Evolutionary conservation across 1,140 invertebrate genomes (phyloP), one percentile per base, ranked within the genome.

Genomic region (Drosophila subobscura): DNA sequence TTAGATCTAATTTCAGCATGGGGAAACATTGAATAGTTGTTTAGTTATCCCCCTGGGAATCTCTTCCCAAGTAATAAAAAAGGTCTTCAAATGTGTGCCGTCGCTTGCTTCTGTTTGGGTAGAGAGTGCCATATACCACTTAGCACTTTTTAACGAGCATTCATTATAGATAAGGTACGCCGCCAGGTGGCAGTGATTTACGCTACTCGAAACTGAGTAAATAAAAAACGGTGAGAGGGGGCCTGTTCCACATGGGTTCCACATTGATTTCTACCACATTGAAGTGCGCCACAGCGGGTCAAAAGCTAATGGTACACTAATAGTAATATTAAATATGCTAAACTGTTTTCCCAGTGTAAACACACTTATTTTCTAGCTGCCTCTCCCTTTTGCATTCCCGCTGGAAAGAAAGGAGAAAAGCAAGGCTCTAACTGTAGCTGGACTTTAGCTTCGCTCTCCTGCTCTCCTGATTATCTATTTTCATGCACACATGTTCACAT

Each of bases 401-500:
- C 22, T 12, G 27, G 14, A 37, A 37, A 29, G 14, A 10, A 52
- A 6, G 50, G 5, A 40, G 14, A 14, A 1, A 5, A 1, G 41
- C n/a, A 55, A 16, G 41, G 33, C 20, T 22, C 42, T 29, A 5
- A 33, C 8, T 33, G 3, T 33, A 37, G 12, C 57, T 29, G 54
- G 60, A 56, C 29, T 46, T 63, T 64, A 37, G 25, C 25, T 27
- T 5, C 5, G 25, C 5, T 27, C 25, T 64, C 42, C 23, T 52
- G 47, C 46, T 67, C 46, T 64, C 22, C 46, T 68, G 49, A 54
- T 65, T 68, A 66, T 68, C 60, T 45, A 22, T 55, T 52, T 14
- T 23, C 14, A 25, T 20, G 29, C n/a, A 16, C 52, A 40, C 51
- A 51, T 46, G 20, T 45, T 7, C 20, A 33, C 14, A 29, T 25